Evolutionary conservation across 2,888 invertebrate species (phyloP).

Genomic region (Scaptomyza polygonia): DNA sequence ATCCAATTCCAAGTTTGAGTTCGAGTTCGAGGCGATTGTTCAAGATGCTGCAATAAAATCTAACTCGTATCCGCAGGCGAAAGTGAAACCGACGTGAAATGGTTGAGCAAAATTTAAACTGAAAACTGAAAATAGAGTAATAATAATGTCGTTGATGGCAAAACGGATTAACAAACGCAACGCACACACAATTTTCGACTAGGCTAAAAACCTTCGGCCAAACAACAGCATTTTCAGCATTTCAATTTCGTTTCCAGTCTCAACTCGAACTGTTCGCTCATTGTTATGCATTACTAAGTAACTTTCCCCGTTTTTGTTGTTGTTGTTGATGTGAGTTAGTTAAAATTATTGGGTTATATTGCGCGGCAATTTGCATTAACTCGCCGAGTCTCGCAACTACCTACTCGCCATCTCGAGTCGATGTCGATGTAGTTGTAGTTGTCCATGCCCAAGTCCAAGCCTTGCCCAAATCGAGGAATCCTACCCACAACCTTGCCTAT

Average conservation of each 20-base stretch:
- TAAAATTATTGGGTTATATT: conserved; percentile 81
- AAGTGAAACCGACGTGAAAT: conserved; percentile 44
- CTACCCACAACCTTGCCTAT: conserved; percentile 79
- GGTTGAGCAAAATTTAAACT: conserved; percentile 32
- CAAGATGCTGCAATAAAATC: conserved; percentile 84
- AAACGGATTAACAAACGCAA: conserved; percentile 81
- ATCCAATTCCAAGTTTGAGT: conserved; percentile 9
- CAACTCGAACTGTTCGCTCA: conserved; percentile 23
- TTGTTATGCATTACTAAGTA: conserved; percentile 76
- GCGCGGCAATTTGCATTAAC: conserved; percentile 81
- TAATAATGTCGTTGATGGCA: conserved; percentile 82
- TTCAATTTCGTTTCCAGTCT: conserved; percentile 17
- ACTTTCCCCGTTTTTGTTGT: conserved; percentile 37
- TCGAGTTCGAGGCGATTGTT: conserved; percentile 71
- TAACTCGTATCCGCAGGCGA: conserved; percentile 66
- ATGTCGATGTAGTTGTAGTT: conserved; percentile 1
- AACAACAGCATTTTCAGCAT: conserved; percentile 12
- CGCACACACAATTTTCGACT: conserved; percentile 37
- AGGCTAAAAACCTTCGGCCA: conserved; percentile 8
- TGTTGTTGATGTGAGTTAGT: conserved; percentile 56
- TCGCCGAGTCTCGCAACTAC: conserved; percentile 50
- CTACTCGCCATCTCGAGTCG: conserved; percentile 24
- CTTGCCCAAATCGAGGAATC: conserved; percentile 61
- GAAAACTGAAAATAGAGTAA: conserved; percentile 75
- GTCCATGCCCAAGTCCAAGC: conserved; percentile 60